Evolutionary conservation across 2,113 vertebrate genomes (phyloP), one percentile per base, ranked within the genome.

Genomic region (Entelurus aequoreus): DNA sequence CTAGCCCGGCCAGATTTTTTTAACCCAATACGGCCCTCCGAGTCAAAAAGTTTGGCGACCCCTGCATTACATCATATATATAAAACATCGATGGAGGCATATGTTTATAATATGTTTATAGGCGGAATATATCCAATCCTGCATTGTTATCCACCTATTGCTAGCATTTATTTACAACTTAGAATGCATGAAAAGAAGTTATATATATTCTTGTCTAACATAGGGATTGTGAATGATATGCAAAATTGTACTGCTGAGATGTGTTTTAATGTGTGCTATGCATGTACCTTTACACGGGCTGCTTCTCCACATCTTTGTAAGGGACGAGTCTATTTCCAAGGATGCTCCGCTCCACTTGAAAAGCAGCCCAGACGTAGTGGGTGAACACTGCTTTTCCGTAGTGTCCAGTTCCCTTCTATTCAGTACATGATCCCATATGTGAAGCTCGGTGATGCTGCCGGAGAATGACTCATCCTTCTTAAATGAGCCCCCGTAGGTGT

Each of bases 341-440:
- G 35, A 47, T 21, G 49, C 71, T 66, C 5, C 38, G 14, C 68
- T 84, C 89, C 89, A 91, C 54, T 82, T 86, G 79, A 88, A 91
- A 75, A 87, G 59, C 65, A 89, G 82, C 76, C 89, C 88, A 28
- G 75, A 72, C 28, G 84, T 62, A 80, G 82, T 12, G 42, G 80
- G 74, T 73, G 75, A 84, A 68, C 90, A 90, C 44, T 74, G 36
- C 53, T 82, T 90, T 85, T 84, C 89, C 88, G 91, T 85, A 61
- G 71, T 60, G 67, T 19, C 12, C 51, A 90, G 88, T 84, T 90
- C 83, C 0, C 60, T 66, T 75, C 55, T 60, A 48, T 75, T 74
- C 72, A 92, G 74, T 21, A 74, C 85, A 35, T 84, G 76, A 65
- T 91, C 76, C 90, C 91, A 92, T 72, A 92, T 80, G 84, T 90